These are phyloP conservation scores for Edolisoma coerulescens DNA, from an alignment of 2,113 vertebrate genomes.

Conservation along the genomic window DNA sequence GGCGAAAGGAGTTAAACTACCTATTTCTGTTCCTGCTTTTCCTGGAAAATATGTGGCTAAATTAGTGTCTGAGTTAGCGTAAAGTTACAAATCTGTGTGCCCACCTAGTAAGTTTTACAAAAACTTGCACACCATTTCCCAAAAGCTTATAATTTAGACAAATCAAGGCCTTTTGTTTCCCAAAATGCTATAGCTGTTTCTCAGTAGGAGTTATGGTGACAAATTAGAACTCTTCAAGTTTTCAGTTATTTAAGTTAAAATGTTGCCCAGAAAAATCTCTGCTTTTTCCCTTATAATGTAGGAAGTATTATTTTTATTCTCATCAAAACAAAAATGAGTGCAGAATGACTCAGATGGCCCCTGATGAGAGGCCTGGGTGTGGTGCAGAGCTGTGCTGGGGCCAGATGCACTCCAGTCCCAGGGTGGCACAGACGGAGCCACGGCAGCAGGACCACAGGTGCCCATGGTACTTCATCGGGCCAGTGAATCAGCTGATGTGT, in stretches of 20 bases:
- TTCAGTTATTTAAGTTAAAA: neutral
- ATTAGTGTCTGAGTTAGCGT: neutral
- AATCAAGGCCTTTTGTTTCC: neutral
- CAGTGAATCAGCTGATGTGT: too few species aligned
- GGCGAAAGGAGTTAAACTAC: neutral
- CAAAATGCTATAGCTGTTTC: neutral
- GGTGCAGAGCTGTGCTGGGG: accelerated
- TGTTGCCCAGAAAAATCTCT: neutral
- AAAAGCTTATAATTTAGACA: neutral
- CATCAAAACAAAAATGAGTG: neutral
- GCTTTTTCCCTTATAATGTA: neutral
- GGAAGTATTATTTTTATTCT: neutral
- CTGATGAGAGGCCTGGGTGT: neutral
- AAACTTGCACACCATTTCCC: neutral
- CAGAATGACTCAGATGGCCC: neutral
- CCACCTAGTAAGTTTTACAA: neutral
- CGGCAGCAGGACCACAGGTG: neutral
- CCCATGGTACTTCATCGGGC: neutral
- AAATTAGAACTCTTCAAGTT: neutral
- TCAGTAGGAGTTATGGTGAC: neutral
- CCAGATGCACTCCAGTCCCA: neutral
- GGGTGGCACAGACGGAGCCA: neutral
- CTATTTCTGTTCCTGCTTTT: neutral
- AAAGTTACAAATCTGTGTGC: neutral
- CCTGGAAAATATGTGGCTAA: neutral